These are phyloP conservation scores for Epizoanthus ramosus DNA, from an alignment of 92 coral and sea anemone species.

Conservation along the genomic window DNA sequence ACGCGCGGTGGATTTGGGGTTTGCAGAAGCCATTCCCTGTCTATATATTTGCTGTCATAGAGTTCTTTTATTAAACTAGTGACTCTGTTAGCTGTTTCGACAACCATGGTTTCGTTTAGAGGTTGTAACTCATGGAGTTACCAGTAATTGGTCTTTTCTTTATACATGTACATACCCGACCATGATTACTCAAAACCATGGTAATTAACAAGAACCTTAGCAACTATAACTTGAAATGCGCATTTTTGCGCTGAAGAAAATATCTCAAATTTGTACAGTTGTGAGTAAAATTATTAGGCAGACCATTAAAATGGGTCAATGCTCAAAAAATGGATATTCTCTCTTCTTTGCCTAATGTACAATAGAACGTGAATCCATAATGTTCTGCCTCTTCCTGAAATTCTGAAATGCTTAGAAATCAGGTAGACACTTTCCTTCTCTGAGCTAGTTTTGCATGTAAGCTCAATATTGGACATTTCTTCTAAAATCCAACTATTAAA, in stretches of 20 bases:
- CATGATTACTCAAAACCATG: no score
- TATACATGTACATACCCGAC: no score
- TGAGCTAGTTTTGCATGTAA: neutral
- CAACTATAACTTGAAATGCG: no score
- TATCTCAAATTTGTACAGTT: no score
- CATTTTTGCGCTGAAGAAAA: no score
- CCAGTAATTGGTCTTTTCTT: no score
- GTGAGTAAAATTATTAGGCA: neutral
- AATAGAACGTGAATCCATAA: neutral
- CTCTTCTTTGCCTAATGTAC: neutral
- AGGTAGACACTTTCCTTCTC: neutral
- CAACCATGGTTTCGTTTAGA: slow-evolving; percentile 41
- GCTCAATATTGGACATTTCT: neutral
- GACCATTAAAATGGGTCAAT: neutral
- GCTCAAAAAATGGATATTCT: neutral
- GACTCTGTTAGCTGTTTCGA: slow-evolving; percentile 9
- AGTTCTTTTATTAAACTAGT: slow-evolving; percentile 11
- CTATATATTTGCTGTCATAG: slow-evolving; percentile 41
- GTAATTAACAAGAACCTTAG: no score
- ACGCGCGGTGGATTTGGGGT: slow-evolving; percentile 61
- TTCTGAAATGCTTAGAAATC: neutral
- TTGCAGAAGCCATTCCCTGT: no score
- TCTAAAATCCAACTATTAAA: neutral
- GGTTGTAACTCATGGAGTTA: no score
- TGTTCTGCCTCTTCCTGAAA: neutral